Percentiles rank a stretch among this genome's conserved stretches.
phyloP scores from a whole-genome alignment of 1,140 invertebrate genomes.

The honey bee (Apis mellifera) region Amel_HAv3.1 CM009939.2:11709001-11709500 shows the following conservation, averaged over 20 bases:
- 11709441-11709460: too few species aligned
- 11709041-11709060: conserved; percentile 1
- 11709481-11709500: too few species aligned
- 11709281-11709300: too few species aligned
- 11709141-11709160: not conserved
- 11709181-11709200: conserved; percentile 52
- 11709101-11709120: not conserved
- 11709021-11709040: conserved; percentile 1
- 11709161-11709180: conserved; percentile 43
- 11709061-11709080: conserved; percentile 6
- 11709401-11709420: not conserved
- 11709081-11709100: not conserved
- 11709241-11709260: conserved; percentile 62
- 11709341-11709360: conserved; percentile 33
- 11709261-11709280: conserved; percentile 32
- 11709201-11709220: conserved; percentile 69
- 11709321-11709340: conserved; percentile 17
- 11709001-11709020: too few species aligned
- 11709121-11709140: not conserved
- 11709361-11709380: not conserved
- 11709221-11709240: conserved; percentile 68
- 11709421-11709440: too few species aligned
- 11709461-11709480: too few species aligned
- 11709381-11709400: not conserved
- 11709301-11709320: conserved; percentile 14